Evolutionary conservation across 2,888 invertebrate genomes (phyloP).

Genomic region (Athetis lepigone): DNA sequence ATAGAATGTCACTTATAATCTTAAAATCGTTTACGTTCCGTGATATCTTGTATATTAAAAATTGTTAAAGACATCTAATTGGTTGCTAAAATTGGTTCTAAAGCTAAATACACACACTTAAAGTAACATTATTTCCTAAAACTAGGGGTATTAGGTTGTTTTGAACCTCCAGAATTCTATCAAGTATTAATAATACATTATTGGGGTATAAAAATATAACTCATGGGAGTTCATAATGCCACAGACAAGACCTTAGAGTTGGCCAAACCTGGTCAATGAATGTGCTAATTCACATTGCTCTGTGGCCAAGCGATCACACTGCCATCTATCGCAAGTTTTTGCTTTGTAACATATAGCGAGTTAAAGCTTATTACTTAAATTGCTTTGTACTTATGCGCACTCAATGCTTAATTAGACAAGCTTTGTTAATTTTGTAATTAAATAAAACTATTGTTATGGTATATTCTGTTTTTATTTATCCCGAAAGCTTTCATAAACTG

Average conservation of each 20-base stretch:
- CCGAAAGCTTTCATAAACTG: background rate
- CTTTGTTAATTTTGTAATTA: constrained; percentile 41
- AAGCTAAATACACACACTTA: constrained; percentile 5
- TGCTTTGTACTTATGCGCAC: constrained; percentile 64
- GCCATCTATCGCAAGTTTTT: constrained; percentile 43
- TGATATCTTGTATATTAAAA: constrained; percentile 11
- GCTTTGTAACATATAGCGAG: constrained; percentile 46
- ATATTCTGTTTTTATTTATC: constrained; percentile 44
- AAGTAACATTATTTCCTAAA: constrained; percentile 18
- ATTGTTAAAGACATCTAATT: constrained; percentile 5
- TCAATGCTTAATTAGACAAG: constrained; percentile 57
- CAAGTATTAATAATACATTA: constrained; percentile 8
- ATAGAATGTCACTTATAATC: background rate
- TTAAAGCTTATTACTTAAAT: constrained; percentile 55
- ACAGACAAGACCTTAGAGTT: background rate
- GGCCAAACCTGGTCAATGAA: background rate
- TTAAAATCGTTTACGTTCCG: background rate
- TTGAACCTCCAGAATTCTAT: background rate
- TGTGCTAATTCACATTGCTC: background rate
- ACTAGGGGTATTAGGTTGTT: constrained; percentile 6
- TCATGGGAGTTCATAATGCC: constrained; percentile 4
- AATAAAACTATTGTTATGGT: constrained; percentile 61
- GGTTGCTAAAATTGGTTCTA: constrained; percentile 35
- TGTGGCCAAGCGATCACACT: constrained; percentile 23
- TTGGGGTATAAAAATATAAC: background rate